A percentile compares a stretch with the other conserved stretches of the same genome.
Conservation (phyloP, 2,888 invertebrate species). For the Slavum lentiscoides region DNA sequence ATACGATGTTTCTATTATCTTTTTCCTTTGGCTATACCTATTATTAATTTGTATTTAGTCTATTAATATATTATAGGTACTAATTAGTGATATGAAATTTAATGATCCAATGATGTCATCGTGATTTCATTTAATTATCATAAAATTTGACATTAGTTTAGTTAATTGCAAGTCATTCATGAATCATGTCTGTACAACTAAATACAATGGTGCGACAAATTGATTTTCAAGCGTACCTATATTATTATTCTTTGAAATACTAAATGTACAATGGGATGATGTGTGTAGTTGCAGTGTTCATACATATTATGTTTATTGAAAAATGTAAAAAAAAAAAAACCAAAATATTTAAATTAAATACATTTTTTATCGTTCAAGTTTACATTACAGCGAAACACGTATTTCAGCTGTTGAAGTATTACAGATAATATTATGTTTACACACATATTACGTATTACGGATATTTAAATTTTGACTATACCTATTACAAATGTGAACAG, state of each 20-base stretch:
- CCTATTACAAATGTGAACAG: neutral
- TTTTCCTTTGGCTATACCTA: no score
- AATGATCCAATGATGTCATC: neutral
- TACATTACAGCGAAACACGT: neutral
- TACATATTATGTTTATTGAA: slow-evolving; percentile 1
- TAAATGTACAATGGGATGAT: neutral
- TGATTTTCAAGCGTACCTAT: neutral
- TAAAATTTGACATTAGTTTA: neutral
- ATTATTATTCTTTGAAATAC: neutral
- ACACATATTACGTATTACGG: neutral
- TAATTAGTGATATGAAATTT: slow-evolving; percentile 1
- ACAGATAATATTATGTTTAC: neutral
- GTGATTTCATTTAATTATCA: neutral
- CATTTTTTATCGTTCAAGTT: neutral
- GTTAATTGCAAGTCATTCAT: slow-evolving; percentile 17
- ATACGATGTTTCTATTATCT: no score
- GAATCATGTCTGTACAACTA: neutral
- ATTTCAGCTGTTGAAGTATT: neutral
- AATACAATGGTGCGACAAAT: slow-evolving; percentile 9
- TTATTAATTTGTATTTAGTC: no score
- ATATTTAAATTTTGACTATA: neutral
- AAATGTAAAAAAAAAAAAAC: slow-evolving; percentile 1
- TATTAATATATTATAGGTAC: neutral
- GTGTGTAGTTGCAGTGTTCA: no score
- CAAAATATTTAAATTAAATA: slow-evolving; percentile 5